Evolutionary conservation across 2,113 vertebrate genomes (phyloP), one percentile per base, ranked within the genome.

Genomic region (Promerops cafer): DNA sequence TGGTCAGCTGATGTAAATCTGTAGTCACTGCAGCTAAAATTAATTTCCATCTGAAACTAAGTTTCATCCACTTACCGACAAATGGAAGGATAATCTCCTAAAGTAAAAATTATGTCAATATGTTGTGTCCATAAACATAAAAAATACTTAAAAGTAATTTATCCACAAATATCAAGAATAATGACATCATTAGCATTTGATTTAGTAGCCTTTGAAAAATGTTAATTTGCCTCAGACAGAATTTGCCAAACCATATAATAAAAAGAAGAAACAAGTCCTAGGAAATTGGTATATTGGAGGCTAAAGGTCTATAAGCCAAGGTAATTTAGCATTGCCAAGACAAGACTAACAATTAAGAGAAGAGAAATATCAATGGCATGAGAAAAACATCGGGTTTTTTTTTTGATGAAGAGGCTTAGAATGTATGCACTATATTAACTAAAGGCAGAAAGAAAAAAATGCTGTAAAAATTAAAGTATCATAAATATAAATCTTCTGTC

Each of bases 301-400:
- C 16, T 30, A 78, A 70, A 63, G 11, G 27, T 61, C 35, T 53
- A 23, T 31, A 4, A 91, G 17, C 9, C 30, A 75, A 84, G 6
- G 9, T 72, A 74, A 86, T 57, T 94, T 65, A 74, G 15, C 24
- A 61, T 39, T 50, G 7, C 23, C 39, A 80, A 63, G n/a, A 59
- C 0, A 0, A 80, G 1, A 3, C 0, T 35, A 63, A 66, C 82
- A 54, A 83, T 42, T 94, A 33, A 70, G n/a, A 80, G 22, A 16
- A 63, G 31, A 82, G 26, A 88, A 81, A 71, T 83, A 66, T 50
- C 42, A 86, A 24, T 14, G 74, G 19, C 19, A 74, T 81, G 71
- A 92, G 37, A 77, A 93, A 88, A 86, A 70, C 16, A 40, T 12
- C 66, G 47, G 24, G n/a, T n/a, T n/a, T n/a, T n/a, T n/a, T n/a